phyloP scores from a whole-genome alignment of 2,797 vertebrate species.

The Anisognathus igniventris region DNA sequence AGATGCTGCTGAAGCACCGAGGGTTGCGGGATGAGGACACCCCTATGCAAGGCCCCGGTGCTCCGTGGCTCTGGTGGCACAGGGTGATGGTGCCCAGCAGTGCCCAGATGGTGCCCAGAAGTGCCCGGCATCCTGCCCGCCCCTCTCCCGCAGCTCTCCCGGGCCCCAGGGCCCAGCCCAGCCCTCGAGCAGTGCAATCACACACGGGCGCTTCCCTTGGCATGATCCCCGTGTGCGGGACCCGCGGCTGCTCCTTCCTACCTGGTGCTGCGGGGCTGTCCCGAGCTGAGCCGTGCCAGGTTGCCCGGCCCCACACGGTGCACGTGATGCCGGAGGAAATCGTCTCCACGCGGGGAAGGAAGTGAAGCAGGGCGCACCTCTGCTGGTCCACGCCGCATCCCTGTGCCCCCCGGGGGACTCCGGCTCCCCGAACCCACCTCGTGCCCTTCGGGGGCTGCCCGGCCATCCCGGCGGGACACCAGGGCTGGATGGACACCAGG shows the following conservation, averaged over 20 bases:
- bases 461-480: rapidly evolving
- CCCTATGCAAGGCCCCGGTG: rapidly evolving
- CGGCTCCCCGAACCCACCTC: rapidly evolving
- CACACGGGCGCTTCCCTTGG: rapidly evolving
- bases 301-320: rapidly evolving
- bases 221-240: rapidly evolving
- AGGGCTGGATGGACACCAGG: rapidly evolving
- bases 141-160: background rate
- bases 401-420: rapidly evolving
- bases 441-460: rapidly evolving
- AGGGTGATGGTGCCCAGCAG: rapidly evolving
- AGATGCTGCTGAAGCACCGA: rapidly evolving
- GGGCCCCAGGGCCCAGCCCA: rapidly evolving
- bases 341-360: background rate
- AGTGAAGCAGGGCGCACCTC: background rate
- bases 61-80: rapidly evolving
- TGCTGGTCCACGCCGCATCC: background rate
- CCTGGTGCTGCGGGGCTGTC: background rate
- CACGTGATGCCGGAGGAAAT: slow-evolving; percentile 30
- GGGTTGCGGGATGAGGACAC: rapidly evolving
- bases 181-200: rapidly evolving
- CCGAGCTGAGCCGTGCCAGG: background rate
- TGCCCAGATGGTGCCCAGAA: background rate
- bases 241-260: background rate
- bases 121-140: background rate